Percentiles rank a stretch among this genome's conserved stretches.
Conservation (phyloP, 2,113 vertebrate species). For the Macroglossus sobrinus region DNA sequence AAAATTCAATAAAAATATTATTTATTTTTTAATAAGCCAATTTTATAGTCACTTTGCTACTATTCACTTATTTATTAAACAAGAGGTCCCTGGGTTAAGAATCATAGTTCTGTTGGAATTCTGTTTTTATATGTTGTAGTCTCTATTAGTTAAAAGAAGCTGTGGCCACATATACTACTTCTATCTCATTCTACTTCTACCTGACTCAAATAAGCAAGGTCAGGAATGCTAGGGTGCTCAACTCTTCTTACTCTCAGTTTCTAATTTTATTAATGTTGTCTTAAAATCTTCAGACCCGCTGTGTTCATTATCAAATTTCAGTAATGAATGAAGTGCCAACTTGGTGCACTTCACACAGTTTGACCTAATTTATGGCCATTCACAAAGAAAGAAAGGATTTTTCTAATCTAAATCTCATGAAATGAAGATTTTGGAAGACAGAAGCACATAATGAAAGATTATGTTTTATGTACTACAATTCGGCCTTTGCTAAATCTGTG, state of each 20-base stretch:
- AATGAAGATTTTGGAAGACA: constrained; percentile 9
- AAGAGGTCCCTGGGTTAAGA: neutral
- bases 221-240: neutral
- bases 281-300: neutral
- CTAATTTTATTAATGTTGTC: neutral
- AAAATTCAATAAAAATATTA: neutral
- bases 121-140: neutral
- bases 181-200: neutral
- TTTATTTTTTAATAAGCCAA: neutral
- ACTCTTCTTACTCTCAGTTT: neutral
- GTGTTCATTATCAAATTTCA: neutral
- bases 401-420: neutral
- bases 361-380: neutral
- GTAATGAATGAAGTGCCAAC: neutral
- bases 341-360: neutral
- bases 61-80: neutral
- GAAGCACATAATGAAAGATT: neutral
- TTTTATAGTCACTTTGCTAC: neutral
- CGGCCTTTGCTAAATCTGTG: neutral
- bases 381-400: neutral
- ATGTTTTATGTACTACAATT: neutral
- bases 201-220: neutral
- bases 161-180: neutral
- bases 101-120: neutral
- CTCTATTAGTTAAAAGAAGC: neutral